Percentiles rank a stretch among this genome's conserved stretches.
Conservation (phyloP, 1,140 invertebrate genomes). For the Palaemon carinicauda region DNA sequence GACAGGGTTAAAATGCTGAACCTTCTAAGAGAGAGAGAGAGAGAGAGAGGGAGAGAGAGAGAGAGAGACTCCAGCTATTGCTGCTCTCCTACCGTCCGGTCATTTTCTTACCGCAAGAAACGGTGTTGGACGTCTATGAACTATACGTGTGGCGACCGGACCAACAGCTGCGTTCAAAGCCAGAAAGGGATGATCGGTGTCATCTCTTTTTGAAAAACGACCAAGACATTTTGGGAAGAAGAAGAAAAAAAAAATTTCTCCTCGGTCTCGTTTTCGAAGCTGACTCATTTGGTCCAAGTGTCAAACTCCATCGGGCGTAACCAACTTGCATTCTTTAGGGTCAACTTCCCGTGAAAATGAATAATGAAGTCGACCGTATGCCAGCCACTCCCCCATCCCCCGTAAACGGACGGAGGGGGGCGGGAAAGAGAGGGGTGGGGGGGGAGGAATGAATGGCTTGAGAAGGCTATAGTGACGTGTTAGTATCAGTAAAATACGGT, state of each 20-base stretch:
- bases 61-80: too few relatives aligned
- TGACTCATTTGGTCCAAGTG: slow-evolving; percentile 45
- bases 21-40: too few relatives aligned
- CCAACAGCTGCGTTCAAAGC: not conserved
- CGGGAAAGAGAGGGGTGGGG: not conserved
- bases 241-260: not conserved
- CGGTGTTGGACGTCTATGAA: not conserved
- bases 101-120: not conserved
- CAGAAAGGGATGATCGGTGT: too few relatives aligned
- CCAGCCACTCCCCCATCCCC: too few relatives aligned
- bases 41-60: too few relatives aligned
- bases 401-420: slow-evolving; percentile 22
- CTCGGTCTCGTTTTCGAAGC: not conserved
- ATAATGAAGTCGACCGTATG: slow-evolving; percentile 48
- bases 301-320: slow-evolving; percentile 46
- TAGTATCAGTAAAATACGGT: not conserved
- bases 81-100: too few relatives aligned
- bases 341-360: slow-evolving; percentile 49
- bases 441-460: not conserved
- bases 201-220: not conserved
- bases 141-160: too few relatives aligned
- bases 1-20: not conserved
- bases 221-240: not conserved
- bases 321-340: slow-evolving; percentile 49
- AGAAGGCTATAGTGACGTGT: not conserved